phyloP scores from a whole-genome alignment of 2,888 invertebrate species.

The Lasioglossum malachurum region DNA sequence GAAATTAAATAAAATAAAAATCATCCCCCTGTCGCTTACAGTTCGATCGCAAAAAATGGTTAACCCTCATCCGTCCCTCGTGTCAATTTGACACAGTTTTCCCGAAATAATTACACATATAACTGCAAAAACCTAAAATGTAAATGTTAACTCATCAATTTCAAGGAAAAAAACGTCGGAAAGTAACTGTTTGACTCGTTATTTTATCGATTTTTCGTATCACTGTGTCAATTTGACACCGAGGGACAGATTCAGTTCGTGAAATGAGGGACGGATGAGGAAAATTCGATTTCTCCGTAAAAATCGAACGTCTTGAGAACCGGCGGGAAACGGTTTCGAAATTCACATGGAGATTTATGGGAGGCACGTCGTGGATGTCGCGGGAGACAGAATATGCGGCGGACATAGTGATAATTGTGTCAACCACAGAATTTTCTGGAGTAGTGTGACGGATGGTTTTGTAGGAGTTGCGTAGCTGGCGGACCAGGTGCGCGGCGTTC shows the following conservation, averaged over 20 bases:
- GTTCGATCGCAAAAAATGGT: background rate
- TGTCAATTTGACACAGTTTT: too few relatives aligned
- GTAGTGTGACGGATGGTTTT: background rate
- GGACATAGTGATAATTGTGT: background rate
- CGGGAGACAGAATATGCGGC: background rate
- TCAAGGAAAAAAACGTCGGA: too few relatives aligned
- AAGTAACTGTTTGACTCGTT: too few relatives aligned
- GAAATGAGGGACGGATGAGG: too few relatives aligned
- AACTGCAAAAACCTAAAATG: too few relatives aligned
- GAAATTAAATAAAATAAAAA: background rate
- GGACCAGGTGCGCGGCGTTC: slow-evolving; percentile 5
- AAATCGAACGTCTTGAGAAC: background rate
- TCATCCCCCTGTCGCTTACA: background rate
- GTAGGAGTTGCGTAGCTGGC: background rate
- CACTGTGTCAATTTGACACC: too few relatives aligned
- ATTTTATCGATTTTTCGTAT: too few relatives aligned
- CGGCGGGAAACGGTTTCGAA: background rate
- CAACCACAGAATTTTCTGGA: slow-evolving; percentile 2
- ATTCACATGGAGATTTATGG: background rate
- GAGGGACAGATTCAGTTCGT: too few relatives aligned
- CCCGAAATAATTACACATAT: too few relatives aligned
- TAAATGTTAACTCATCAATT: too few relatives aligned
- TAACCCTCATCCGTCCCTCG: too few relatives aligned
- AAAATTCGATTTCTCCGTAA: background rate
- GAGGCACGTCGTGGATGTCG: background rate